These are phyloP conservation scores for Odontothrips loti DNA, from an alignment of 2,888 invertebrate genomes.

Conservation along the genomic window DNA sequence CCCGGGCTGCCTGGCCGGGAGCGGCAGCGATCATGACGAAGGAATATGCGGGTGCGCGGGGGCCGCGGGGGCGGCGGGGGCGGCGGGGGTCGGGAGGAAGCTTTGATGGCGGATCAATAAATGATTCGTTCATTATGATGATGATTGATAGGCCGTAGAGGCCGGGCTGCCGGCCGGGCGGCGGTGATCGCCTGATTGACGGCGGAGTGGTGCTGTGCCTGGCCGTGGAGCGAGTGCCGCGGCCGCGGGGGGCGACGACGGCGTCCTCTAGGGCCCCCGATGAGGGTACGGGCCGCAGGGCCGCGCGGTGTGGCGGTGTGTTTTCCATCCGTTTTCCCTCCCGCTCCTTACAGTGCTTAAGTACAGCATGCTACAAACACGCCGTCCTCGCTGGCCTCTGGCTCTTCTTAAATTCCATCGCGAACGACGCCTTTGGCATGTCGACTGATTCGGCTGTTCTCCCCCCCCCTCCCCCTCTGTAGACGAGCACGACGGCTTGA, in stretches of 20 bases:
- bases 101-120: conserved; percentile 11
- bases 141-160: background rate
- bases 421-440: no score
- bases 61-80: background rate
- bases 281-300: background rate
- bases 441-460: no score
- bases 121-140: conserved; percentile 10
- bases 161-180: no score
- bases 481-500: no score
- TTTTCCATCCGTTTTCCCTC: background rate
- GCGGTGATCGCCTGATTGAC: conserved; percentile 10
- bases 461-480: no score
- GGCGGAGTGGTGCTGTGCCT: background rate
- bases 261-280: background rate
- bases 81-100: background rate
- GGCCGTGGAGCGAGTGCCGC: background rate
- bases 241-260: no score
- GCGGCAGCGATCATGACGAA: background rate
- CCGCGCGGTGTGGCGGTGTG: background rate
- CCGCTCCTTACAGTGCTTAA: background rate
- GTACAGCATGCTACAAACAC: no score
- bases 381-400: no score
- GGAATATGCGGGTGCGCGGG: conserved; percentile 11
- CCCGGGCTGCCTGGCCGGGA: background rate
- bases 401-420: no score